Evolutionary conservation across 2,888 invertebrate species (phyloP).

Genomic region (Calameuta pallipes): DNA sequence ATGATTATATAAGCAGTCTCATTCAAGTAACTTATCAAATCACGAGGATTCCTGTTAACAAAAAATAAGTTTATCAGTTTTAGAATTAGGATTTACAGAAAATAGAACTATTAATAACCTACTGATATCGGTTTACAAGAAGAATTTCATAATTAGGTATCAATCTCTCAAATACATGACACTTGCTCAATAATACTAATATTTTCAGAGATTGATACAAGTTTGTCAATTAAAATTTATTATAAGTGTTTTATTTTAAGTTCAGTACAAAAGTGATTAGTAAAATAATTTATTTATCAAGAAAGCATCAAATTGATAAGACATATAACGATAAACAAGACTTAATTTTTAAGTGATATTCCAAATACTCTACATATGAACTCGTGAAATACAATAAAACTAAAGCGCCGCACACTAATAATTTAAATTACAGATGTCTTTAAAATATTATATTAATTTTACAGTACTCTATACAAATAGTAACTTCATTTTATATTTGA

Average conservation of each 20-base stretch:
- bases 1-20: conserved; percentile 8
- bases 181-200: not conserved
- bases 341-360: not conserved
- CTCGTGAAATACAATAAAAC: not conserved
- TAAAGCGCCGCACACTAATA: not conserved
- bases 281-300: not conserved
- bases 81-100: not conserved
- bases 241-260: not conserved
- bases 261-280: not conserved
- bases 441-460: not conserved
- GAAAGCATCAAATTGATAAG: not conserved
- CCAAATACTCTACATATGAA: too few relatives aligned
- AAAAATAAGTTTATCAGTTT: not conserved
- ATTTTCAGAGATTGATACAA: not conserved
- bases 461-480: not conserved
- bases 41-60: conserved; percentile 8
- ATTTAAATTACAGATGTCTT: not conserved
- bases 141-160: not conserved
- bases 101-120: not conserved
- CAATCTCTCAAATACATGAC: not conserved
- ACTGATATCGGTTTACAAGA: not conserved
- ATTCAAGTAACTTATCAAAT: conserved; percentile 6
- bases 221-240: not conserved
- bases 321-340: not conserved
- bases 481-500: not conserved